These are phyloP conservation scores for Leptatherina wallacei DNA, from an alignment of 2,797 vertebrate species.

Conservation along the genomic window DNA sequence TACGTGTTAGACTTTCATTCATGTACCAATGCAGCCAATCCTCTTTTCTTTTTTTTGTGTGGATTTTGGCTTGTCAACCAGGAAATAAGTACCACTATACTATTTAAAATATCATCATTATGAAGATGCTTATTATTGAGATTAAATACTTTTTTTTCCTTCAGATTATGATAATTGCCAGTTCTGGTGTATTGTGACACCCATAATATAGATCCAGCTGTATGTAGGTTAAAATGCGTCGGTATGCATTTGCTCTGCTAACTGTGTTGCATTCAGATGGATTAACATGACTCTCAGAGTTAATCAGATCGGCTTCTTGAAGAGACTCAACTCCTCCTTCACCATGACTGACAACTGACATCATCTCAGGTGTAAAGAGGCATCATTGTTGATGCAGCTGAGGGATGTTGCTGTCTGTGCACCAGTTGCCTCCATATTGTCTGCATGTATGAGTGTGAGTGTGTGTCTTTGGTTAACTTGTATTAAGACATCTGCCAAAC, in stretches of 20 bases:
- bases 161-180: no score
- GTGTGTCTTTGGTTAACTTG: constrained; percentile 30
- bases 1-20: no score
- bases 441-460: constrained; percentile 20
- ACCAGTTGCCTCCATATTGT: constrained; percentile 32
- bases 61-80: no score
- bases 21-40: no score
- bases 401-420: neutral
- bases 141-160: no score
- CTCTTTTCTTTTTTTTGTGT: no score
- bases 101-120: no score
- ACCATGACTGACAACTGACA: constrained; percentile 6
- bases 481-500: constrained; percentile 66
- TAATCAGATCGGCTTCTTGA: constrained; percentile 18
- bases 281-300: constrained; percentile 22
- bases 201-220: neutral
- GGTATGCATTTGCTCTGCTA: neutral
- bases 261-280: neutral
- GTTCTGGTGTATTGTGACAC: no score
- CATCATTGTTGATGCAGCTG: constrained; percentile 4
- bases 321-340: constrained; percentile 15
- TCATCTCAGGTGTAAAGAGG: neutral
- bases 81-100: no score
- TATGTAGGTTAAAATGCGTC: neutral
- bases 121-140: no score